A percentile compares a stretch with the other conserved stretches of the same genome.
Conservation (phyloP, 2,113 vertebrate genomes). For the Xerus inauris region DNA sequence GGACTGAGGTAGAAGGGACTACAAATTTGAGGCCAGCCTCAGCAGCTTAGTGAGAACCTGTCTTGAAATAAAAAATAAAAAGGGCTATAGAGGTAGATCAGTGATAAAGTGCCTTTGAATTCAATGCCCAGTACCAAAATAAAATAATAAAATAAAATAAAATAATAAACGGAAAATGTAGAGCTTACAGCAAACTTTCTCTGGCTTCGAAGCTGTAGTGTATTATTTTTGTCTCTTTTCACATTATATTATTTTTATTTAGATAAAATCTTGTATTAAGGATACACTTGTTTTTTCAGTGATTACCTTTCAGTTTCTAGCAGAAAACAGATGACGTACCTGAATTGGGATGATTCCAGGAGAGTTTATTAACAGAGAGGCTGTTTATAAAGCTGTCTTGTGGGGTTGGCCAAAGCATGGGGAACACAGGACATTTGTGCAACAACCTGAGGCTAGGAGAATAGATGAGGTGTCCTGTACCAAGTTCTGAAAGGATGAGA, state of each 20-base stretch:
- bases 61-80: too few species aligned
- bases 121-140: too few species aligned
- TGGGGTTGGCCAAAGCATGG: neutral
- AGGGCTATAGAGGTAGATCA: too few species aligned
- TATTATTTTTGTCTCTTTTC: conserved; percentile 52
- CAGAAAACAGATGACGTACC: conserved; percentile 43
- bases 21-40: too few species aligned
- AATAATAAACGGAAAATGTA: neutral
- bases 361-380: conserved; percentile 25
- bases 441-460: neutral
- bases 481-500: neutral
- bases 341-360: conserved; percentile 2
- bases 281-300: conserved; percentile 38
- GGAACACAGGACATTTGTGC: neutral
- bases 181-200: neutral
- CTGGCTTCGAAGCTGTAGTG: neutral
- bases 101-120: too few species aligned
- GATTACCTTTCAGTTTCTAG: conserved; percentile 11
- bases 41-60: too few species aligned
- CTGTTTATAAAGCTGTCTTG: neutral
- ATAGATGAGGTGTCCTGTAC: neutral
- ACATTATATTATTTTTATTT: conserved; percentile 8
- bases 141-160: too few species aligned
- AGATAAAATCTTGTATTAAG: conserved; percentile 42
- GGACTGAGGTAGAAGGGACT: too few species aligned